Evolutionary conservation across 1,140 invertebrate species (phyloP), one percentile per base, ranked within the genome.

Genomic region (Conus ventricosus): DNA sequence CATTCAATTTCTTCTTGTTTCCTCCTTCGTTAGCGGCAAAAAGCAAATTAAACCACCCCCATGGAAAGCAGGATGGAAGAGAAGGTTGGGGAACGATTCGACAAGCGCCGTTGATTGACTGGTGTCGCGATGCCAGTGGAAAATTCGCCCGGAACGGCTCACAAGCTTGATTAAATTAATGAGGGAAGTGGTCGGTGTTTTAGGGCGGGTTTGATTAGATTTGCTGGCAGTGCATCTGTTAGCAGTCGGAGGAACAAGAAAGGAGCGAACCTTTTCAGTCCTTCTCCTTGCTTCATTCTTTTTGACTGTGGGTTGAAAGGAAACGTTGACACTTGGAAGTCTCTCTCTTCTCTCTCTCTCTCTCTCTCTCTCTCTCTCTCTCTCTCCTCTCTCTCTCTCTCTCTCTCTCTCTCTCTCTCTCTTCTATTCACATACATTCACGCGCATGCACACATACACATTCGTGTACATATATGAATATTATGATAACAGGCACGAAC

Each of bases 391-490:
- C 67, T 8, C 67, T 71, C 67, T 71, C 67, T 71, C 67, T 71
- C 67, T 71, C 67, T 71, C 67, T 71, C 67, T 71, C 80, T 82
- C 15, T 55, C 80, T 23, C 80, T 55, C 80, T 54, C 51, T 51
- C 17, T 15, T 8, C 23, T 20, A 71, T 20, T 11, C 57, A 4
- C 57, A 60, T 15, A 60, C 57, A 60, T 15, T 11, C 57, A 60
- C 57, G 15, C 67, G 20, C 67, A 84, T n/a, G 6, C 23, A 63
- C 13, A 60, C 53, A 57, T 20, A 71, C 67, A 71, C 23, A 71
- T 20, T 1, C 7, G 20, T 23, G 20, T 20, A 71, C 67, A 71
- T 7, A 71, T 20, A 25, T 11, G 57, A 60, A 15, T 15, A 60
- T 60, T 4, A 60, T 60, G 15, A 15, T 60, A 60, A 60, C 1